Percentiles rank a stretch among this genome's conserved stretches.
phyloP scores from a whole-genome alignment of 2,113 vertebrate genomes.

The Leptobrachium leishanense region DNA sequence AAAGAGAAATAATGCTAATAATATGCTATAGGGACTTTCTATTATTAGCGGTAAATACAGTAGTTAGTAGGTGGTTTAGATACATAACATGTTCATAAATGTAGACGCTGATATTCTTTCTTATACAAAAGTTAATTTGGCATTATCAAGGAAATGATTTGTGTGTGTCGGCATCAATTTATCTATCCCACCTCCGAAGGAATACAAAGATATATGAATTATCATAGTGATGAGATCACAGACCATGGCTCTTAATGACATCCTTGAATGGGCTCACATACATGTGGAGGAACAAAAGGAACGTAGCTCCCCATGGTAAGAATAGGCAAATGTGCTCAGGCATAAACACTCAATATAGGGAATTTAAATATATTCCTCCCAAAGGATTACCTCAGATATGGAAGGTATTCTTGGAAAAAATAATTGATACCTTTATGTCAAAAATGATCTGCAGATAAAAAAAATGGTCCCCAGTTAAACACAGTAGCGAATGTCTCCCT shows the following conservation, averaged over 20 bases:
- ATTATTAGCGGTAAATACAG: too few relatives aligned
- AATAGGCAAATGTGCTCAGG: constrained; percentile 43
- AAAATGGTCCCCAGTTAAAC: constrained; percentile 22
- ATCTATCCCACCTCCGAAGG: constrained; percentile 19
- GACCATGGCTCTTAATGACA: constrained; percentile 44
- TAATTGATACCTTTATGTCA: constrained; percentile 47
- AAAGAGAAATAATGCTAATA: too few relatives aligned
- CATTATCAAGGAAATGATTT: constrained; percentile 26
- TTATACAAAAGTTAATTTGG: constrained; percentile 20
- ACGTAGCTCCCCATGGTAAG: constrained; percentile 36
- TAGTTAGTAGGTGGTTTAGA: background rate
- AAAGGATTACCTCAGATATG: constrained; percentile 38
- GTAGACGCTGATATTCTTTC: constrained; percentile 22
- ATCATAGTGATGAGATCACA: constrained; percentile 44
- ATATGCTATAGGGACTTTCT: too few relatives aligned
- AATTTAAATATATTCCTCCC: constrained; percentile 45
- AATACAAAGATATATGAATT: constrained; percentile 36
- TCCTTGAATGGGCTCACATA: constrained; percentile 46
- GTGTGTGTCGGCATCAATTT: constrained; percentile 35
- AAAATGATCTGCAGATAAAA: constrained; percentile 42
- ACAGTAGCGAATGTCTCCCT: constrained; percentile 13
- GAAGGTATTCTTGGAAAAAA: constrained; percentile 40
- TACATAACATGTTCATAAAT: constrained; percentile 25
- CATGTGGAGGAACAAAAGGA: constrained; percentile 39
- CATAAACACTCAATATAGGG: constrained; percentile 44